Evolutionary conservation across 2,888 invertebrate species (phyloP).

Genomic region (Parelbella ahira): DNA sequence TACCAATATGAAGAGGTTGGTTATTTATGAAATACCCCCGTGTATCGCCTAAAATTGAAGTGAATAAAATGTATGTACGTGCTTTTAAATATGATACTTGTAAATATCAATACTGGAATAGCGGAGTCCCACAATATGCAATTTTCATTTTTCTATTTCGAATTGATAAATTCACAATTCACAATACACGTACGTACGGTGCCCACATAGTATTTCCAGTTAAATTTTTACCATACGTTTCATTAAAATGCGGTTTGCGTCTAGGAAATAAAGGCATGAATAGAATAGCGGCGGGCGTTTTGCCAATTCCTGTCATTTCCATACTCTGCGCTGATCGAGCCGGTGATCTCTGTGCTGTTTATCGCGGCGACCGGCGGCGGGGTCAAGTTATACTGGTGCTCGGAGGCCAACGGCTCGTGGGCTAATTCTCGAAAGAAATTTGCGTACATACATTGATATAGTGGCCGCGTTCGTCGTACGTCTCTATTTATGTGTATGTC

Average conservation of each 20-base stretch:
- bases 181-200: too few relatives aligned
- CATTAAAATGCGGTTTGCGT: conserved; percentile 68
- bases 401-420: conserved; percentile 43
- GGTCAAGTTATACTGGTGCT: conserved; percentile 37
- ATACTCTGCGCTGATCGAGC: conserved; percentile 27
- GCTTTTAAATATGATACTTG: too few relatives aligned
- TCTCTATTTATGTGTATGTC: conserved; percentile 13
- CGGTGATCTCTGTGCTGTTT: conserved; percentile 34
- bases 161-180: conserved; percentile 21
- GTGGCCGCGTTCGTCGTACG: neutral
- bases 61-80: too few relatives aligned
- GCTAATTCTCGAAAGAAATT: conserved; percentile 25
- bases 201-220: conserved; percentile 18
- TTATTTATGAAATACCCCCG: too few relatives aligned
- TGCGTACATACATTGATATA: conserved; percentile 23
- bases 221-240: conserved; percentile 32
- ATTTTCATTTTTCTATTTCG: conserved; percentile 11
- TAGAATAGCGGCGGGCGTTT: conserved; percentile 52
- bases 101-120: conserved; percentile 6
- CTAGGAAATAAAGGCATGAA: conserved; percentile 53
- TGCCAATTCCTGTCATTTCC: conserved; percentile 64
- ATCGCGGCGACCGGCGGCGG: conserved; percentile 18
- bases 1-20: too few relatives aligned
- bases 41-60: too few relatives aligned
- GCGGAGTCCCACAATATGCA: too few relatives aligned